Conservation (phyloP, 2,113 vertebrate genomes). For the Thamnaconus septentrionalis region DNA sequence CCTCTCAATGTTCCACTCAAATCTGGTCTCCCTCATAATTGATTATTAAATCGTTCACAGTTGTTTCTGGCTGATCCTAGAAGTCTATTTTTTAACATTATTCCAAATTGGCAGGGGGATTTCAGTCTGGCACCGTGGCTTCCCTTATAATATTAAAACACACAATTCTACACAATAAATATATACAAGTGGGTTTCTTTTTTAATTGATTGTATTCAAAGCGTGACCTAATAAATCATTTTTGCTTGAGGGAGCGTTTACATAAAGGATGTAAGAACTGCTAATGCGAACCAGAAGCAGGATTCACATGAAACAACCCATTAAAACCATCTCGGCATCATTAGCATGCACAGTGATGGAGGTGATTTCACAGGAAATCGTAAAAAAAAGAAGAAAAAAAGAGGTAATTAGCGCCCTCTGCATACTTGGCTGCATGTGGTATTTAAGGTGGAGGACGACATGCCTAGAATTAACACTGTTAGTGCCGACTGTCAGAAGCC, state of each 20-base stretch:
- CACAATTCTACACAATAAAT: too few relatives aligned
- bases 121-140: too few relatives aligned
- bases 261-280: neutral
- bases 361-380: neutral
- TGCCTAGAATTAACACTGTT: constrained; percentile 4
- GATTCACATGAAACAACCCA: neutral
- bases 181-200: too few relatives aligned
- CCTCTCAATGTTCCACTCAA: too few relatives aligned
- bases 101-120: too few relatives aligned
- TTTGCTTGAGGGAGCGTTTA: neutral
- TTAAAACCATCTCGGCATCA: constrained; percentile 2
- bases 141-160: too few relatives aligned
- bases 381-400: constrained; percentile 14
- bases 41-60: too few relatives aligned
- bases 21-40: too few relatives aligned
- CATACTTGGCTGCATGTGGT: constrained; percentile 1
- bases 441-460: constrained; percentile 5
- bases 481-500: neutral
- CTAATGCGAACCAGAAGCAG: neutral
- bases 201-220: neutral
- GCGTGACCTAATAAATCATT: neutral
- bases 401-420: constrained; percentile 9
- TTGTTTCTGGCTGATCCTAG: too few relatives aligned
- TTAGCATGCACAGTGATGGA: neutral
- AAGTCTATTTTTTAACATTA: too few relatives aligned